Evolutionary conservation across 2,888 invertebrate species (phyloP).

Genomic region (Caenorhabditis sp.): DNA sequence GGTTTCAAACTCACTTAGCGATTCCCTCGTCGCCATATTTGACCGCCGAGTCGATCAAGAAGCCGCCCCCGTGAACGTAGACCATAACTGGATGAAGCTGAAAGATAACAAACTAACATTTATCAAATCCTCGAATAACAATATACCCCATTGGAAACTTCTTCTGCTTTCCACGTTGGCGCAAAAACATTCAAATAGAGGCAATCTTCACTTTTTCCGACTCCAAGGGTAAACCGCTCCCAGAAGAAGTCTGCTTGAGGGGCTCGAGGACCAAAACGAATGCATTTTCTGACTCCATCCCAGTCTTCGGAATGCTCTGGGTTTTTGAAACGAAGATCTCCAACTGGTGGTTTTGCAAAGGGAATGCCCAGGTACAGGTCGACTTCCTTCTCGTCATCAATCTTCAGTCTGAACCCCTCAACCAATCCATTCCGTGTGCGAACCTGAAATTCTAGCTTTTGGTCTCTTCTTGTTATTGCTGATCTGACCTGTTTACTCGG

Average conservation of each 20-base stretch:
- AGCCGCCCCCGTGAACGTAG: slow-evolving; percentile 76
- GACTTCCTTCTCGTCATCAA: slow-evolving; percentile 66
- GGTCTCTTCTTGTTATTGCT: neutral
- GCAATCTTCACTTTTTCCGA: slow-evolving; percentile 78
- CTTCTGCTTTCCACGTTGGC: slow-evolving; percentile 72
- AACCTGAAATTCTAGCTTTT: slow-evolving; percentile 53
- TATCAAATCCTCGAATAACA: neutral
- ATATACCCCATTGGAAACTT: slow-evolving; percentile 54
- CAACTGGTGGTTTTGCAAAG: slow-evolving; percentile 79
- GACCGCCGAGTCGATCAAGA: slow-evolving; percentile 71
- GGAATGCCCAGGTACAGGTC: slow-evolving; percentile 78
- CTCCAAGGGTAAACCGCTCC: slow-evolving; percentile 67
- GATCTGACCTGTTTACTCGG: slow-evolving; percentile 64
- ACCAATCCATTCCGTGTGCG: slow-evolving; percentile 70
- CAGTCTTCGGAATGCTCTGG: slow-evolving; percentile 74
- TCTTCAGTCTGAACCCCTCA: slow-evolving; percentile 69
- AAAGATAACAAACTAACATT: slow-evolving; percentile 7
- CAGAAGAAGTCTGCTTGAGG: slow-evolving; percentile 77
- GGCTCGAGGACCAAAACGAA: slow-evolving; percentile 70
- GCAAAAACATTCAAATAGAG: slow-evolving; percentile 78
- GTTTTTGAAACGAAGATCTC: slow-evolving; percentile 76
- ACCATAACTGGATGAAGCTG: slow-evolving; percentile 74
- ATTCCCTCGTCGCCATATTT: slow-evolving; percentile 77
- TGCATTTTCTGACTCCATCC: slow-evolving; percentile 69
- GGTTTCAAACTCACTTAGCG: slow-evolving; percentile 62